Percentiles rank a stretch among this genome's conserved stretches.
Evolutionary conservation across 1,140 invertebrate species (phyloP).

Genomic region (Acyrthosiphon pisum): DNA sequence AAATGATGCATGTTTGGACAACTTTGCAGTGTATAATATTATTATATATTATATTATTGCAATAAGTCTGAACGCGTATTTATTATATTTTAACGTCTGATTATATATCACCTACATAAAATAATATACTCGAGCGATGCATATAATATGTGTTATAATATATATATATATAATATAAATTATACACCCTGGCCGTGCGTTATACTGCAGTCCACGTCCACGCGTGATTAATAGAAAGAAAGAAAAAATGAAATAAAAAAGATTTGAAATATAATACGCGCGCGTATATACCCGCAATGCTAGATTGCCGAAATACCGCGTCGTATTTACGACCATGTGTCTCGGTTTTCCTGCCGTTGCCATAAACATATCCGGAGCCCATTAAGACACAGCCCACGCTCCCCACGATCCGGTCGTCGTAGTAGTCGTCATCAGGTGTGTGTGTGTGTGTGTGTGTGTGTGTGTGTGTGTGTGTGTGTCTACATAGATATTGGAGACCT

Average conservation of each 20-base stretch:
- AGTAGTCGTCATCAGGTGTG: conserved; percentile 15
- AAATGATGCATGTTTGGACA: not conserved
- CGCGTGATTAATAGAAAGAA: not conserved
- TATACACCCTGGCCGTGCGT: not conserved
- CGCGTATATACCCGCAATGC: not conserved
- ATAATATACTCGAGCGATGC: too few relatives aligned
- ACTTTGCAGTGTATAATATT: too few relatives aligned
- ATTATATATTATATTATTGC: too few relatives aligned
- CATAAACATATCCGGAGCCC: conserved; percentile 51
- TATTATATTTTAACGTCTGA: too few relatives aligned
- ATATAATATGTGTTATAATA: too few relatives aligned
- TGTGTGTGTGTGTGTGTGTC: not conserved
- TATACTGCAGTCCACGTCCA: not conserved
- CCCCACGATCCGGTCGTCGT: conserved; percentile 50
- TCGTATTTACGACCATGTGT: conserved; percentile 48
- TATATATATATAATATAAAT: not conserved
- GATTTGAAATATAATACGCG: not conserved
- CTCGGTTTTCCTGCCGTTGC: conserved; percentile 41
- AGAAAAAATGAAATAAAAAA: conserved; percentile 22
- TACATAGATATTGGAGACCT: not conserved
- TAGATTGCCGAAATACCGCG: conserved; percentile 23
- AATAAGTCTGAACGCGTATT: too few relatives aligned
- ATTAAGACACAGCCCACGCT: conserved; percentile 54
- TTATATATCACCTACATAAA: too few relatives aligned
- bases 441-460: not conserved